Evolutionary conservation across 2,113 vertebrate species (phyloP).

Genomic region (Marmota flaviventris): DNA sequence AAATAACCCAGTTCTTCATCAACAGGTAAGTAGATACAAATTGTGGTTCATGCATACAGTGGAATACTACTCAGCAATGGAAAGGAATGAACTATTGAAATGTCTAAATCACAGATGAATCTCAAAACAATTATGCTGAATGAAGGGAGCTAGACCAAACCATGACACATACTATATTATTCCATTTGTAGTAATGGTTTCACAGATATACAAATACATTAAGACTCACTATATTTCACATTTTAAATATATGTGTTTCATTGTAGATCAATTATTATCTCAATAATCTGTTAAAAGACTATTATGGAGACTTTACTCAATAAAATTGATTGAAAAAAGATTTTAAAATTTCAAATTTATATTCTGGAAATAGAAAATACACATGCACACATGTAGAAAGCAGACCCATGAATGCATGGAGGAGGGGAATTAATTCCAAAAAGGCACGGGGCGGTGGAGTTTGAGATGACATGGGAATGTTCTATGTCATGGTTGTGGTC

Average conservation of each 20-base stretch:
- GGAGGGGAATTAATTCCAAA: background rate
- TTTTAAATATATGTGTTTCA: background rate
- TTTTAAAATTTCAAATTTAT: constrained; percentile 26
- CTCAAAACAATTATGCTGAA: constrained; percentile 17
- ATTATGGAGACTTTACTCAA: background rate
- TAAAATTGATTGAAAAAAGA: background rate
- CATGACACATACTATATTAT: background rate
- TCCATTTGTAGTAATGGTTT: background rate
- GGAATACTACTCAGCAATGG: background rate
- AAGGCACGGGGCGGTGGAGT: background rate
- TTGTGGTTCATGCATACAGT: background rate
- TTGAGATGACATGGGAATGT: background rate
- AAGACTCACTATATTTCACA: background rate
- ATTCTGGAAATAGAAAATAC: background rate
- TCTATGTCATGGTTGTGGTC: background rate
- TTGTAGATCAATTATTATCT: background rate
- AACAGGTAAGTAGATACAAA: background rate
- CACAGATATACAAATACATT: background rate
- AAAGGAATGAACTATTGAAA: background rate
- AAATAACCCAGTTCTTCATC: background rate
- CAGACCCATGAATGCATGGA: background rate
- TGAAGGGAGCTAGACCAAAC: background rate
- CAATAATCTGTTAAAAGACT: background rate
- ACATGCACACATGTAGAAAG: background rate
- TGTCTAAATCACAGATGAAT: background rate